Evolutionary conservation across 2,113 vertebrate genomes (phyloP).

Genomic region (Hydrochoerus hydrochaeris): DNA sequence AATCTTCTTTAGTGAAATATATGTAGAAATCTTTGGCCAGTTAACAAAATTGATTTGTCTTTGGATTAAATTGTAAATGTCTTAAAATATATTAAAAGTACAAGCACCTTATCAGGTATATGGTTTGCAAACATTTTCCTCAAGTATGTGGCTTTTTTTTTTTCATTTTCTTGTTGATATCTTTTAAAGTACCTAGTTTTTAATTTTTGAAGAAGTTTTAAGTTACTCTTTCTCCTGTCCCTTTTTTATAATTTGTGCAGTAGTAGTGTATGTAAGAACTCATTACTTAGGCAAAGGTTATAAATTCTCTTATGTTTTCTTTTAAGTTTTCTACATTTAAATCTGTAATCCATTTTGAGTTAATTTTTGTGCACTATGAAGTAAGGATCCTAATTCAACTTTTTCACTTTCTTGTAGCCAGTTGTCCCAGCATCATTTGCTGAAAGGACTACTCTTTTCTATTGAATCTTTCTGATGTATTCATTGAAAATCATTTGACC

Average conservation of each 20-base stretch:
- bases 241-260: conserved; percentile 26
- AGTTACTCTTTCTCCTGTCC: background rate
- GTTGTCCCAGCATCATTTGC: background rate
- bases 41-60: background rate
- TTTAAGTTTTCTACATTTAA: conserved; percentile 18
- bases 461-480: background rate
- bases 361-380: conserved; percentile 20
- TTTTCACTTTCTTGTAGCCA: background rate
- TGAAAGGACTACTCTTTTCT: background rate
- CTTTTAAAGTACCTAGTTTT: background rate
- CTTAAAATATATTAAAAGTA: conserved; percentile 17
- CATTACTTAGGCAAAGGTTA: background rate
- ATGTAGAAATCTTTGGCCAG: background rate
- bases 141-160: background rate
- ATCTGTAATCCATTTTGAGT: background rate
- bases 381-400: background rate
- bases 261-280: background rate
- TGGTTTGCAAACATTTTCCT: conserved; percentile 8
- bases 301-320: background rate
- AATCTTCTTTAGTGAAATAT: conserved; percentile 11
- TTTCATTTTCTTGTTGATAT: background rate
- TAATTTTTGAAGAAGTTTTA: background rate
- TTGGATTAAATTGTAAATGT: conserved; percentile 23
- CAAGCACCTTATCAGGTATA: background rate
- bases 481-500: conserved; percentile 26